A percentile compares a stretch with the other conserved stretches of the same genome.
Conservation (phyloP, 1,140 invertebrate genomes). For the Drosophila arizonae region DNA sequence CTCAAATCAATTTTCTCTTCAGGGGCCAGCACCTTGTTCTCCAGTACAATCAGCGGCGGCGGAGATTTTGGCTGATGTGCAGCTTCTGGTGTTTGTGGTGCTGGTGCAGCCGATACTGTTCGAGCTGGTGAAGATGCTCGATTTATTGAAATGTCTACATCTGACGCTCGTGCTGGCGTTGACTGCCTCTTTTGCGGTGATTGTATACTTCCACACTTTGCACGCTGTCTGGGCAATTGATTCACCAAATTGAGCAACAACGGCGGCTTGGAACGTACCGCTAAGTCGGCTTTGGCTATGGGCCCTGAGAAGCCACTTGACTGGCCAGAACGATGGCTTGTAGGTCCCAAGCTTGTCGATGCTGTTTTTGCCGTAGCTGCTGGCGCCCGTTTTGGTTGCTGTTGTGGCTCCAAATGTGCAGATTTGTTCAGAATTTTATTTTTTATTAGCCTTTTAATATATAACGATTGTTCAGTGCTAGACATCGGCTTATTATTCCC, state of each 20-base stretch:
- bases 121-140: neutral
- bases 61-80: constrained; percentile 7
- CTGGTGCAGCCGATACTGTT: neutral
- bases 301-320: constrained; percentile 19
- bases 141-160: neutral
- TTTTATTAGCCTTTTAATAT: constrained; percentile 65
- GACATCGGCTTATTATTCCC: constrained; percentile 24
- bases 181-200: neutral
- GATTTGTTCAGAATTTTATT: constrained; percentile 60
- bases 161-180: neutral
- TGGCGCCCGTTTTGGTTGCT: constrained; percentile 2
- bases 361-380: neutral
- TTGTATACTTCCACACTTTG: constrained; percentile 23
- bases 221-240: constrained; percentile 59
- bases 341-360: neutral
- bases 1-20: constrained; percentile 74
- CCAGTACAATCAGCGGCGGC: constrained; percentile 68
- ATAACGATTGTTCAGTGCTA: constrained; percentile 34
- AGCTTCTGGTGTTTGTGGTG: neutral
- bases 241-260: constrained; percentile 58
- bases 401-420: neutral
- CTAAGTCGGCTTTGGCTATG: constrained; percentile 55
- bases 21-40: constrained; percentile 71
- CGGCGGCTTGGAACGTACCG: constrained; percentile 37
- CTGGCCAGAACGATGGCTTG: neutral